Evolutionary conservation across 2,113 vertebrate genomes (phyloP), one percentile per base, ranked within the genome.

Genomic region (Hiodon alosoides): DNA sequence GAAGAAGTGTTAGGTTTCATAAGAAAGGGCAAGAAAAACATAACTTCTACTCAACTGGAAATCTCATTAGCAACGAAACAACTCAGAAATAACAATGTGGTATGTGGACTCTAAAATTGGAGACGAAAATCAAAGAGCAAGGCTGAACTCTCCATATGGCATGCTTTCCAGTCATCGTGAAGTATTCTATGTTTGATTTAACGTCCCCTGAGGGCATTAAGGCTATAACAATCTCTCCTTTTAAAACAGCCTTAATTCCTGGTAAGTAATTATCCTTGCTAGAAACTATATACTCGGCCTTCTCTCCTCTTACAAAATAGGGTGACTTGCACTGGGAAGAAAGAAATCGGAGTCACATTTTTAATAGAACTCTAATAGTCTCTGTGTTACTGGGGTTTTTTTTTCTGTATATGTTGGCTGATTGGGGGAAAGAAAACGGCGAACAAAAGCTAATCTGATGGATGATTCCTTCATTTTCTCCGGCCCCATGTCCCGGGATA

Each of bases 51-150:
- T 77, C 72, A 81, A 79, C 82, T 83, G 83, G 80, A 82, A 83
- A 83, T 81, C 82, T 81, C 83, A 83, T 85, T 83, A 85, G 74
- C 76, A 75, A 73, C 57, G 53, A 69, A 78, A 85, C 78, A 81
- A 79, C 80, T 83, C 76, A 74, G 76, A 64, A 83, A 82, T 77
- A 82, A 85, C 78, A 84, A 80, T 79, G 83, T 72, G 81, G 76
- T 81, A 68, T 58, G 73, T 79, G 78, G 79, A 77, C 83, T 82
- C 67, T 77, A 69, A 84, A 82, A 81, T 16, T 11, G n/a, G 69
- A 77, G 67, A 75, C 57, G 75, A 78, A 75, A 71, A 74, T 76
- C 78, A 74, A 75, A 78, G 82, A 72, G 53, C 52, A 47, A 51
- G 62, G 58, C 67, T 58, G 72, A 71, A 72, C 67, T 68, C 77